phyloP scores from a whole-genome alignment of 2,797 vertebrate species.

The Syngnathus rostellatus region DNA sequence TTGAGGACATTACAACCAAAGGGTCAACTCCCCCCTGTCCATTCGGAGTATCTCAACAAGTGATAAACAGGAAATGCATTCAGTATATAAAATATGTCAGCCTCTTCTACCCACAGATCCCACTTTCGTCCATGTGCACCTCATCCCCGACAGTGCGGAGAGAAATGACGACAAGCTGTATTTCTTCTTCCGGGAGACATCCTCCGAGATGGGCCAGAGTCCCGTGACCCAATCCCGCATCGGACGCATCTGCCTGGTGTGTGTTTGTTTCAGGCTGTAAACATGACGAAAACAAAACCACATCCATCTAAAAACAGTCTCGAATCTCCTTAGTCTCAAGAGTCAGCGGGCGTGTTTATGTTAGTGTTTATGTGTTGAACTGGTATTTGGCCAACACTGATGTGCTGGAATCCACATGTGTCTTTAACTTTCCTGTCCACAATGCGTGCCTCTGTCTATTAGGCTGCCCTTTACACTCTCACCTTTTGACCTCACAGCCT shows the following conservation, averaged over 20 bases:
- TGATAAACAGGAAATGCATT: neutral
- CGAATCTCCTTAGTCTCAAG: slow-evolving; percentile 13
- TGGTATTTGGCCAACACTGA: slow-evolving; percentile 53
- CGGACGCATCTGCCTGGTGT: slow-evolving; percentile 92
- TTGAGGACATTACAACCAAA: no score
- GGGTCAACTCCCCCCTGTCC: neutral
- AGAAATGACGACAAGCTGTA: slow-evolving; percentile 96
- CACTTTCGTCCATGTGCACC: slow-evolving; percentile 85
- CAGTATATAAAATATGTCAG: slow-evolving; percentile 13
- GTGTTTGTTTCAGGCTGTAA: slow-evolving; percentile 52
- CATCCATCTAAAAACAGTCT: slow-evolving; percentile 27
- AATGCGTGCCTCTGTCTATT: slow-evolving; percentile 59
- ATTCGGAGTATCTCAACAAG: neutral
- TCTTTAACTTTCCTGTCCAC: slow-evolving; percentile 61
- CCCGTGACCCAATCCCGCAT: slow-evolving; percentile 89
- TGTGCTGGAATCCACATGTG: slow-evolving; percentile 64
- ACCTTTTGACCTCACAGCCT: slow-evolving; percentile 50
- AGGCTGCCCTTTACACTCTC: slow-evolving; percentile 46
- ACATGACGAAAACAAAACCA: slow-evolving; percentile 36
- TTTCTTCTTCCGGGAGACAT: slow-evolving; percentile 98
- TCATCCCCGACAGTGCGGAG: slow-evolving; percentile 93
- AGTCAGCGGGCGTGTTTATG: slow-evolving; percentile 21
- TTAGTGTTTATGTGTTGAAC: slow-evolving; percentile 25
- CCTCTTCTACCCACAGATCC: slow-evolving; percentile 73
- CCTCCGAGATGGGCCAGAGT: slow-evolving; percentile 82